Evolutionary conservation across 2,888 invertebrate genomes (phyloP).

Genomic region (Phlogophora meticulosa): DNA sequence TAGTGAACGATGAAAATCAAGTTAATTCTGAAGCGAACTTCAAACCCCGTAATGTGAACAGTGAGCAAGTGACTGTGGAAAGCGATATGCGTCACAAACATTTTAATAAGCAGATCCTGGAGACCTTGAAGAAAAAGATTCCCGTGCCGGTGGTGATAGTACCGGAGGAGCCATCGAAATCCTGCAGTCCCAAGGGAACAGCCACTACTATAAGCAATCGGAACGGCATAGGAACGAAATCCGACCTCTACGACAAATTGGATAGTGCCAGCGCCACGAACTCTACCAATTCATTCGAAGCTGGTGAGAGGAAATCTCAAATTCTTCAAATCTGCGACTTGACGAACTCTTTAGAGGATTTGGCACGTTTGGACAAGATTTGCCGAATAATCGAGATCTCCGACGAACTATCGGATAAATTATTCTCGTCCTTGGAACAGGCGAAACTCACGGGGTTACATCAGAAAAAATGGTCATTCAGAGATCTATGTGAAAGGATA

Average conservation of each 20-base stretch:
- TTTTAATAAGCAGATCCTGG: conserved; percentile 50
- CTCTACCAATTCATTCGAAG: conserved; percentile 83
- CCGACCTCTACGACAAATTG: conserved; percentile 85
- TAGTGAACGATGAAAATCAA: conserved; percentile 52
- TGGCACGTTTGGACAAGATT: conserved; percentile 84
- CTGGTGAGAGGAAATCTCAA: conserved; percentile 82
- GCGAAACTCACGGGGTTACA: conserved; percentile 26
- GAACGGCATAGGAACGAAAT: conserved; percentile 61
- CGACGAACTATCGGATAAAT: conserved; percentile 84
- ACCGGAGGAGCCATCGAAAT: conserved; percentile 61
- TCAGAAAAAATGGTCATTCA: conserved; percentile 83
- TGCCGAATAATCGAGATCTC: conserved; percentile 89
- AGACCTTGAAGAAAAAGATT: conserved; percentile 42
- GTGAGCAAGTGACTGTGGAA: conserved; percentile 14
- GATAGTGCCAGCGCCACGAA: conserved; percentile 83
- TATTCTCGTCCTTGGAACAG: conserved; percentile 78
- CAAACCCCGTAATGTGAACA: conserved; percentile 14
- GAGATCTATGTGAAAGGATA: conserved; percentile 84
- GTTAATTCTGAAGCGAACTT: conserved; percentile 17
- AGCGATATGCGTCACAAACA: conserved; percentile 25
- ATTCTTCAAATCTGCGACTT: conserved; percentile 82
- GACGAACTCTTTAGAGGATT: conserved; percentile 83
- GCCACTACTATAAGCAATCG: conserved; percentile 66
- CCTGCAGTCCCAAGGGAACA: conserved; percentile 62
- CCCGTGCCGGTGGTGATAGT: conserved; percentile 39